Conservation (phyloP, 2,113 vertebrate species). For the Typhlomys cinereus region DNA sequence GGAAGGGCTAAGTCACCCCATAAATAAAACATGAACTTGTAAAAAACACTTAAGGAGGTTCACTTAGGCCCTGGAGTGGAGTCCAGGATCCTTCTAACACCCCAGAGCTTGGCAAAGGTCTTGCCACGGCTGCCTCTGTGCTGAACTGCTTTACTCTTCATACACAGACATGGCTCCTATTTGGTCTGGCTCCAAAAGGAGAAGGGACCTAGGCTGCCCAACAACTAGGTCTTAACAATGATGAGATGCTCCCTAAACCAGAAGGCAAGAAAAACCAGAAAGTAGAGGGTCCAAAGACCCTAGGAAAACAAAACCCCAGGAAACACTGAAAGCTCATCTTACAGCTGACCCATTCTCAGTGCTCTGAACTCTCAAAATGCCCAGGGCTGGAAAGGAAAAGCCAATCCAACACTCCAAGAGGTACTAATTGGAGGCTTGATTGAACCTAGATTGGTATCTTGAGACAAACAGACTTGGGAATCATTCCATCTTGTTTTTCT, state of each 20-base stretch:
- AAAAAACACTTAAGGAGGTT: constrained; percentile 63
- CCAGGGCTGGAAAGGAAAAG: constrained; percentile 26
- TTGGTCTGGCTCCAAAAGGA: constrained; percentile 31
- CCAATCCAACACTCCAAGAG: no score
- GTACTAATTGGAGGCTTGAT: no score
- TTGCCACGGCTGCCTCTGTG: not conserved
- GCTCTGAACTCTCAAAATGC: constrained; percentile 16
- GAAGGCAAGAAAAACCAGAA: constrained; percentile 59
- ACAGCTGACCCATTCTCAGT: constrained; percentile 26
- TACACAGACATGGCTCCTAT: not conserved
- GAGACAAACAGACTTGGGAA: not conserved
- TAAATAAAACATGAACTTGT: constrained; percentile 70
- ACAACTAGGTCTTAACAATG: no score
- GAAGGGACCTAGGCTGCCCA: no score
- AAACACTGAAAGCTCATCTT: constrained; percentile 39
- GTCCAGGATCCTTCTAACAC: constrained; percentile 36
- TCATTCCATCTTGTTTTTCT: not conserved
- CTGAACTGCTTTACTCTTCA: not conserved
- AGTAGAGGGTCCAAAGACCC: constrained; percentile 32
- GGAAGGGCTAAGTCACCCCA: constrained; percentile 71
- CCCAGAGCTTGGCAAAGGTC: constrained; percentile 29
- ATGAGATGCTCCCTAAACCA: constrained; percentile 33
- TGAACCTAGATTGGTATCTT: no score
- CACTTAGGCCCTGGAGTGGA: constrained; percentile 52
- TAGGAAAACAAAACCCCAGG: not conserved